phyloP scores from a whole-genome alignment of 2,888 invertebrate species.

The Spilosoma lubricipeda region DNA sequence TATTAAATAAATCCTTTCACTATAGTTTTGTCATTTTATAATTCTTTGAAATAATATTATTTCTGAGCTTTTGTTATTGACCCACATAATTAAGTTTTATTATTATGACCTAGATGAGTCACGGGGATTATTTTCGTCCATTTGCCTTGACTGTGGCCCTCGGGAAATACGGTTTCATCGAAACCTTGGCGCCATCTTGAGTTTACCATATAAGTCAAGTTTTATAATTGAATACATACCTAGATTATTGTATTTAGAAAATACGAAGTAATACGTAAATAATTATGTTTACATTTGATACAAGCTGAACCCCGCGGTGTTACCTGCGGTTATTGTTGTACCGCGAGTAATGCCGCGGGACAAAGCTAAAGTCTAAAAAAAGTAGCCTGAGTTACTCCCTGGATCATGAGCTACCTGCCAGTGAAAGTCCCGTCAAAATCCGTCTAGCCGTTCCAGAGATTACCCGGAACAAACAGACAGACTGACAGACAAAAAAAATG shows the following conservation, averaged over 20 bases:
- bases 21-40: background rate
- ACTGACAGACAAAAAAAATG: no score
- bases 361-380: no score
- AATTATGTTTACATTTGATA: no score
- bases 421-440: no score
- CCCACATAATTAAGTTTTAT: background rate
- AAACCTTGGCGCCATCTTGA: conserved; percentile 4
- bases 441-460: no score
- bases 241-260: background rate
- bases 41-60: background rate
- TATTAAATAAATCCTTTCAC: background rate
- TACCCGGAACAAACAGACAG: no score
- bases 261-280: background rate
- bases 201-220: conserved; percentile 1
- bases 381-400: no score
- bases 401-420: no score
- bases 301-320: no score
- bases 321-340: no score
- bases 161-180: conserved; percentile 25
- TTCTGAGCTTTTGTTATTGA: background rate
- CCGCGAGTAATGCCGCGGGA: no score
- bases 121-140: background rate
- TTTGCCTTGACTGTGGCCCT: conserved; percentile 35
- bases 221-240: background rate
- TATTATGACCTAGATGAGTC: background rate